These are phyloP conservation scores for Micropoecilia bifurca DNA, from an alignment of 2,797 vertebrate genomes.

Conservation along the genomic window DNA sequence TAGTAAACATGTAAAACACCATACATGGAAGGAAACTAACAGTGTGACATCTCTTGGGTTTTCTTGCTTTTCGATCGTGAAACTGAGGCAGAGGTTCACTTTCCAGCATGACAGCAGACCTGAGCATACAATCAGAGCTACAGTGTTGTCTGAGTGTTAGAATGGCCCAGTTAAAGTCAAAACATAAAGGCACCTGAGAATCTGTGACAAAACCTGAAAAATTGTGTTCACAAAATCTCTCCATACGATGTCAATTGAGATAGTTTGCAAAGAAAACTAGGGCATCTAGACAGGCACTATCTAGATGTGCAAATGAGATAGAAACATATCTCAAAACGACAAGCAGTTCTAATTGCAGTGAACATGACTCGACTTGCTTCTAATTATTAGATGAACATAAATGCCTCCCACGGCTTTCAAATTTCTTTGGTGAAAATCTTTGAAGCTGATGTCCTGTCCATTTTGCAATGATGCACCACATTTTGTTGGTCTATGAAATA, in stretches of 20 bases:
- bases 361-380: not conserved
- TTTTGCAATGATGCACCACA: not conserved
- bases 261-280: not conserved
- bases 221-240: not conserved
- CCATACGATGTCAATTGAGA: not conserved
- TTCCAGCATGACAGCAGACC: too few relatives aligned
- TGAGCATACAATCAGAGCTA: too few relatives aligned
- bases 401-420: not conserved
- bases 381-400: not conserved
- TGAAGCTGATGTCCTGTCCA: not conserved
- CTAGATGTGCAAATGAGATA: not conserved
- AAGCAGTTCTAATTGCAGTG: not conserved
- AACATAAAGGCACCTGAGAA: not conserved
- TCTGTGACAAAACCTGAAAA: not conserved
- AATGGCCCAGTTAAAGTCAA: not conserved
- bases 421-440: not conserved
- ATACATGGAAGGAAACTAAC: not conserved
- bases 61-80: too few relatives aligned
- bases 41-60: not conserved
- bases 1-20: not conserved
- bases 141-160: not conserved
- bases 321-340: not conserved
- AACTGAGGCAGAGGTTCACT: too few relatives aligned
- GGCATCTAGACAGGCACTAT: not conserved
- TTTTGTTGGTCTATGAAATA: not conserved